Base-by-base conservation (phyloP, 2,113 vertebrate genomes). In the Oceanites oceanicus region DNA sequence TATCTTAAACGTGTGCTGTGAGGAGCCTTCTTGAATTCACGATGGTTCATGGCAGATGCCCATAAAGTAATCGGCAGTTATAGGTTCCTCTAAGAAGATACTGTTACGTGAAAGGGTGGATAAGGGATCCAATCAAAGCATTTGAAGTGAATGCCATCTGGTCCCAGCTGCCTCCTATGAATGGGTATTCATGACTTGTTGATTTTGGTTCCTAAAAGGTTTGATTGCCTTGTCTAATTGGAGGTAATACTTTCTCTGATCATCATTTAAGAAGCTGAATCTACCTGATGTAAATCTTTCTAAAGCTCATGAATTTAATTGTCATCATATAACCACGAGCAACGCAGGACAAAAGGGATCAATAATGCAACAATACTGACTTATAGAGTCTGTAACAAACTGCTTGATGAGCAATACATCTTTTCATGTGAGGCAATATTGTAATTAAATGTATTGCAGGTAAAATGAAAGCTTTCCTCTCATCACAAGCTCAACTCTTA, bases 401-500 rank as follows among this genome's bases (percentile, higher is more conserved):
- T 53, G 16, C 79, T 85, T 87, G 66, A 82, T 91, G 93, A 90
- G 63, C 84, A 58, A 36, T 58, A 44, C 62, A 30, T 89, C 66
- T 89, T 95, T 70, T 92, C 32, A 30, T 55, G 71, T 38, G 75
- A 87, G 63, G 74, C 89, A 59, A 53, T 94, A 79, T 30, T 83
- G 74, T 86, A 90, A 80, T 93, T 88, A 90, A 91, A 88, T 66
- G 25, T 72, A 65, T 63, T 94, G 42, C 58, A 90, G 73, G 89
- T 95, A 88, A 94, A 96, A 91, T 1, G 15, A 95, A 96, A 92
- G 71, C 67, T 90, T 88, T 75, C 26, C 50, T 86, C 70, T 95
- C 91, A 70, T 90, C 96, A 86, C 62, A 55, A 40, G 72, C 80
- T 76, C 38, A 73, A 70, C 62, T 95, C 47, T 73, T 73, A 93